Conservation (phyloP, 2,797 vertebrate genomes). For the Rousettus madagascariensis region DNA sequence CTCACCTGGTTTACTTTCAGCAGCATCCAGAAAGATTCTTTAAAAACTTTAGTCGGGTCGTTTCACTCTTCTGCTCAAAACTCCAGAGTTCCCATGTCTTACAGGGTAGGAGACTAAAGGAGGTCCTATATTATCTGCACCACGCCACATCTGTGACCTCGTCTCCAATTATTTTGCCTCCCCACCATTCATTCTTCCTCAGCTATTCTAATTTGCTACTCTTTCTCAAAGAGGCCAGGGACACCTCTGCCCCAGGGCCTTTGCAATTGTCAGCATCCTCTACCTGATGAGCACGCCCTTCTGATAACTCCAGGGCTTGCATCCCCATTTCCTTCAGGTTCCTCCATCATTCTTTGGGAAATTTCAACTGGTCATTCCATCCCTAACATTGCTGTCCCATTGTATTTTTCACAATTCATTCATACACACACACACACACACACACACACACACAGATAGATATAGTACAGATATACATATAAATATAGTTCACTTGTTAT, state of each 20-base stretch:
- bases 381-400: not conserved
- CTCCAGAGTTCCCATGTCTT: not conserved
- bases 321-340: not conserved
- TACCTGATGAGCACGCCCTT: not conserved
- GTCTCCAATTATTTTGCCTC: not conserved
- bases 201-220: not conserved
- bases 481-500: not conserved
- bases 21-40: not conserved
- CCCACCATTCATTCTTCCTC: not conserved
- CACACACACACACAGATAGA: too few relatives aligned
- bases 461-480: too few relatives aligned
- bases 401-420: not conserved
- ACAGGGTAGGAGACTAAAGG: not conserved
- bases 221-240: not conserved
- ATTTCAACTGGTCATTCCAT: not conserved
- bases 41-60: not conserved
- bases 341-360: not conserved
- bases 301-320: not conserved
- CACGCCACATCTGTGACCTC: not conserved
- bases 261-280: not conserved
- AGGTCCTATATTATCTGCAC: not conserved
- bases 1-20: not conserved
- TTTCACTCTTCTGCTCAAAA: not conserved
- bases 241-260: not conserved
- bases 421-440: too few relatives aligned